Percentiles rank a stretch among this genome's conserved stretches.
Conservation (phyloP, 1,140 invertebrate species). For the Euura saliciscinereae region DNA sequence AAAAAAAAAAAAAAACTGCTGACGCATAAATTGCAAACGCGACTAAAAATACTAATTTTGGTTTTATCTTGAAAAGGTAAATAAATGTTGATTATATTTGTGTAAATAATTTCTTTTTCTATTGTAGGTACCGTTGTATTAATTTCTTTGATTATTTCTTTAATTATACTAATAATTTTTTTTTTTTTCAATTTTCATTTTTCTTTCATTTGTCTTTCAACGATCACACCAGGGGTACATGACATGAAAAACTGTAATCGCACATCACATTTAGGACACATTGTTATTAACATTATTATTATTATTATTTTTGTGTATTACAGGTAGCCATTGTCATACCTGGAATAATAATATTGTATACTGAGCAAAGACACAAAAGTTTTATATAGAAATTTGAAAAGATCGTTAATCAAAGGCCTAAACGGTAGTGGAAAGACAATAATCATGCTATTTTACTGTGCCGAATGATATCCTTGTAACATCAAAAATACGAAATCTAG, state of each 20-base stretch:
- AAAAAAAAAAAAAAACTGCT: background rate
- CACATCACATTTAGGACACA: conserved; percentile 42
- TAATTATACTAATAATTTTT: conserved; percentile 18
- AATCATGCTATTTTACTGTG: background rate
- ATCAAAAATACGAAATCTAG: background rate
- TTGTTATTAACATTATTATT: conserved; percentile 18
- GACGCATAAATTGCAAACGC: too few species aligned
- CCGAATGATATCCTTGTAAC: too few species aligned
- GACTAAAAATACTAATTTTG: too few species aligned
- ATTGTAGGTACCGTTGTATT: background rate
- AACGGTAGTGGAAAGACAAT: background rate
- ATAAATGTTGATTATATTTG: background rate
- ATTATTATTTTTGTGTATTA: background rate
- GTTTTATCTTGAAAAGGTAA: too few species aligned
- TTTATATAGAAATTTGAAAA: background rate
- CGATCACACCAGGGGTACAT: conserved; percentile 34
- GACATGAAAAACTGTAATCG: conserved; percentile 44
- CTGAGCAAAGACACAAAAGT: background rate
- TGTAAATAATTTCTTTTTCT: background rate
- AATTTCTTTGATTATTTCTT: background rate
- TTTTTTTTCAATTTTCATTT: conserved; percentile 24
- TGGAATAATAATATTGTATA: background rate
- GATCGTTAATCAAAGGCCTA: background rate
- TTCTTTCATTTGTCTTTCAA: background rate
- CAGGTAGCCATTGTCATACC: background rate